These are phyloP conservation scores for Cremastinae sp. DNA, from an alignment of 2,888 invertebrate genomes.

Conservation along the genomic window DNA sequence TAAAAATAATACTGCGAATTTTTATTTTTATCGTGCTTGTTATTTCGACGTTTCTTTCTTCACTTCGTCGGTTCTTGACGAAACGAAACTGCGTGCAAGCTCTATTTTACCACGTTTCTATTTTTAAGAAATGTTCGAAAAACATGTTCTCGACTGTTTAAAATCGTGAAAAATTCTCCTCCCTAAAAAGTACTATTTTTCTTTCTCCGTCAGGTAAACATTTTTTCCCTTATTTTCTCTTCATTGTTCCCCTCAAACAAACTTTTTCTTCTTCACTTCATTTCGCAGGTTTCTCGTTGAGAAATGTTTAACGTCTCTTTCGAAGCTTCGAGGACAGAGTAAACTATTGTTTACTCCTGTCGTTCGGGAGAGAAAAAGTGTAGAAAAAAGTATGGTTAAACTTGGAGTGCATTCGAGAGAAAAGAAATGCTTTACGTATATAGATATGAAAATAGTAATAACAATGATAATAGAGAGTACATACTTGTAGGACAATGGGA, in stretches of 20 bases:
- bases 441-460: conserved; percentile 19
- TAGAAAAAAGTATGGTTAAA: conserved; percentile 30
- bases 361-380: conserved; percentile 4
- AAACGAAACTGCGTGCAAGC: conserved; percentile 38
- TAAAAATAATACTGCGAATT: no score
- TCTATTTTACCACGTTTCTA: no score
- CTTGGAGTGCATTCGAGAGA: conserved; percentile 13
- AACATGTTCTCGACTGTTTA: no score
- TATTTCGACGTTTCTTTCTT: conserved; percentile 20
- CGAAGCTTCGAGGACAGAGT: conserved; percentile 46
- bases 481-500: conserved; percentile 4
- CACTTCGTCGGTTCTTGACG: conserved; percentile 38
- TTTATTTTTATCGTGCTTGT: conserved; percentile 1
- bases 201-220: background rate
- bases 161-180: no score
- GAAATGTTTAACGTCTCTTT: conserved; percentile 39
- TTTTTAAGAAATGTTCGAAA: no score
- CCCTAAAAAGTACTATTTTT: conserved; percentile 18
- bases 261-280: conserved; percentile 20
- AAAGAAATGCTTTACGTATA: conserved; percentile 13
- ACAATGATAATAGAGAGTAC: background rate
- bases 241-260: conserved; percentile 16
- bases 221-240: conserved; percentile 2
- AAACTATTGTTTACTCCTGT: conserved; percentile 46
- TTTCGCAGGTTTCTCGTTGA: conserved; percentile 35